Conservation (phyloP, 2,888 invertebrate species). For the Shargacucullia verbasci region DNA sequence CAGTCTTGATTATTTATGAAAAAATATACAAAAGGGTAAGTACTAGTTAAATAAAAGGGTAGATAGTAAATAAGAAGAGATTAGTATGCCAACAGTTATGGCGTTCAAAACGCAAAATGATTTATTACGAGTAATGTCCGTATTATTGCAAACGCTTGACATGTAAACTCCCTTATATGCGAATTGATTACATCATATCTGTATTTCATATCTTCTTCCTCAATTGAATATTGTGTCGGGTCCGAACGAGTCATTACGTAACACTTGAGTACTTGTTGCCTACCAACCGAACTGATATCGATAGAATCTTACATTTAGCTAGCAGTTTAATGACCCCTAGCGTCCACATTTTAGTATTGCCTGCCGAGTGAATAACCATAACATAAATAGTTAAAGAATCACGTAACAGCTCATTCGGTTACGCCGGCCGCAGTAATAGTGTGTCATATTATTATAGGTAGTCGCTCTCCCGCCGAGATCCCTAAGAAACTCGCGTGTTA, state of each 20-base stretch:
- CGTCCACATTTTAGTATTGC: constrained; percentile 11
- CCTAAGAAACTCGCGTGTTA: constrained; percentile 45
- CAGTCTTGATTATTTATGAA: too few species aligned
- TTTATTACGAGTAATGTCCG: constrained; percentile 44
- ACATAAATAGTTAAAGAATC: constrained; percentile 37
- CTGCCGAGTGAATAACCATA: constrained; percentile 22
- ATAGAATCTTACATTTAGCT: constrained; percentile 39
- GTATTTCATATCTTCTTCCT: constrained; percentile 53
- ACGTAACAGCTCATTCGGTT: constrained; percentile 43
- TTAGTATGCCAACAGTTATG: too few species aligned
- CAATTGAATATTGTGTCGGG: constrained; percentile 51
- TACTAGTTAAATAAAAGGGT: too few species aligned
- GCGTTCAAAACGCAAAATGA: too few species aligned
- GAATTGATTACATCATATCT: constrained; percentile 57
- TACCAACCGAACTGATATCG: constrained; percentile 33
- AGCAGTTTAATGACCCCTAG: constrained; percentile 37
- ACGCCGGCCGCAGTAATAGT: constrained; percentile 15
- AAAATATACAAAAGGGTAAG: too few species aligned
- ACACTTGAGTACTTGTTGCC: constrained; percentile 26
- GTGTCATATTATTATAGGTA: constrained; percentile 63
- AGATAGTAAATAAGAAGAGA: too few species aligned
- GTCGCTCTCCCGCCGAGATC: constrained; percentile 69
- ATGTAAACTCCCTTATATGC: constrained; percentile 33
- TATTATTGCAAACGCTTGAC: constrained; percentile 39
- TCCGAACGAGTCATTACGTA: constrained; percentile 42